Conservation (phyloP, 2,113 vertebrate genomes). For the Albula glossodonta region DNA sequence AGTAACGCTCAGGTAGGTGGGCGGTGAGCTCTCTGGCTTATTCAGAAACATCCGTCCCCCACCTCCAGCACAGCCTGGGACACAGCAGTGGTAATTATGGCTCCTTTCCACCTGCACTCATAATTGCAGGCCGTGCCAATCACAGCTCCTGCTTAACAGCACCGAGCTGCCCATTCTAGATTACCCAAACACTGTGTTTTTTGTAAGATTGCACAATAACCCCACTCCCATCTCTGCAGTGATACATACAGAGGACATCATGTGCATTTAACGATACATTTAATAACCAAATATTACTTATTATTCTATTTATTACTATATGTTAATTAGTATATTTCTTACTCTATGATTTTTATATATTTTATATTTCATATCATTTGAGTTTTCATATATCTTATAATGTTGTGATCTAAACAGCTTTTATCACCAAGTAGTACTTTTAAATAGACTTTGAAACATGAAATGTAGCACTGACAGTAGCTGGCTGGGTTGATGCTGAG, state of each 20-base stretch:
- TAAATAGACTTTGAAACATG: neutral
- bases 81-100: slow-evolving; percentile 39
- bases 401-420: too few relatives aligned
- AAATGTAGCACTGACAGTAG: neutral
- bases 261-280: neutral
- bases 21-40: neutral
- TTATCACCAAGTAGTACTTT: too few relatives aligned
- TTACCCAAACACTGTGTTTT: too few relatives aligned
- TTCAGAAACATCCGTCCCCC: neutral
- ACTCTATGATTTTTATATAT: too few relatives aligned
- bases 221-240: neutral
- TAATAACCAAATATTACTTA: neutral
- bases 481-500: neutral
- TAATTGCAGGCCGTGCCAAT: slow-evolving; percentile 44
- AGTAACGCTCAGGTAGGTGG: neutral
- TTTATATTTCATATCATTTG: too few relatives aligned
- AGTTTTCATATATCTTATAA: too few relatives aligned
- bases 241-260: neutral
- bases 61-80: slow-evolving; percentile 21
- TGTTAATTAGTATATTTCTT: too few relatives aligned
- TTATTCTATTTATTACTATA: neutral
- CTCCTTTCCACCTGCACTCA: slow-evolving; percentile 25
- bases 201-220: neutral
- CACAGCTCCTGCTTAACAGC: slow-evolving; percentile 55
- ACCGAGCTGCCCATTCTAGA: slow-evolving; percentile 22